Base-by-base conservation (phyloP, 2,888 invertebrate genomes). In the Aleiodes alternator region DNA sequence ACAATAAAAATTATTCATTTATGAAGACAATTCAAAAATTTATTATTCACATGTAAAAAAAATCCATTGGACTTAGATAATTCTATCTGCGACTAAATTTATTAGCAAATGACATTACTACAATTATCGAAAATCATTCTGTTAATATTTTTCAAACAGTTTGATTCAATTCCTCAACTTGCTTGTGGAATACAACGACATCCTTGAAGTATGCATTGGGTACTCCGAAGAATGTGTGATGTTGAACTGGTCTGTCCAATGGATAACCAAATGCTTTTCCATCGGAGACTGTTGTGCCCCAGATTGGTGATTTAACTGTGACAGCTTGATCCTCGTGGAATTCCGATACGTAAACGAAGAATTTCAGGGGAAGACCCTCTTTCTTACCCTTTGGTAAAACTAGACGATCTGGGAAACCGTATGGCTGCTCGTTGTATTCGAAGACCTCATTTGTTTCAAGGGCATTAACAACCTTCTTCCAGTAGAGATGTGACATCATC, bases 381-480 rank as follows among this genome's bases (percentile, higher is more conserved):
- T 89, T 89, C 82, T 90, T 92, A 72, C 93, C 94, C 86, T 92
- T 93, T 80, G 94, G 94, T 71, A 94, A 86, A 81, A 93, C 83
- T 48, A 94, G 89, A 77, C 93, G 91, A 61, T 92, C 90, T n/a
- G 94, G 93, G 84, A 91, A 91, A 53, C 92, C 92, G 76, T 92
- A 91, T 70, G 91, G 89, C 29, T 90, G 88, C 75, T 78, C 89
- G 84, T 79, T 91, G 91, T 78, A 92, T 80, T 77, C 90, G 85
- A 91, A 91, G 59, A 90, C 88, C 81, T 90, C 90, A 55, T 90
- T 89, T 38, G 90, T 90, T 7, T 90, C 89, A 53, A 91, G 79
- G 55, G 92, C 91, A 57, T 90, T 90, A 80, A 90, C 84, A 48
- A 92, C 86, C 73, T 91, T 91, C 77, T 91, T 89, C 83, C 83